These are phyloP conservation scores for Aurelia sp. DNA, from an alignment of 30 jellyfish, hydroid and myxozoan species.

Conservation along the genomic window DNA sequence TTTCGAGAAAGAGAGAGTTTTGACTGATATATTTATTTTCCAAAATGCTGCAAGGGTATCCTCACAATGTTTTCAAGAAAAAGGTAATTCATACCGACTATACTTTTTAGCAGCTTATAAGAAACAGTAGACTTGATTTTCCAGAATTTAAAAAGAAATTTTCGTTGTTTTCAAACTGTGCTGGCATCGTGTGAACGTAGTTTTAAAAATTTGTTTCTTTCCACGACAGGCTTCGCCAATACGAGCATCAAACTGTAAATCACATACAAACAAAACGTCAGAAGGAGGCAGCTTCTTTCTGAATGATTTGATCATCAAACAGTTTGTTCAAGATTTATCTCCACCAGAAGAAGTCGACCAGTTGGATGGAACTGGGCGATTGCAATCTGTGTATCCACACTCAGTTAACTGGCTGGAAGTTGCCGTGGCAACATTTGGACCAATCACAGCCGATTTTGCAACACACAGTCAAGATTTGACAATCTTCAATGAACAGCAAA, in stretches of 20 bases:
- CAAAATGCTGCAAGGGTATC: too few species aligned
- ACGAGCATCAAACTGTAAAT: constrained; percentile 78
- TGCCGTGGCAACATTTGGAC: constrained; percentile 90
- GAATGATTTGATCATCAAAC: constrained; percentile 75
- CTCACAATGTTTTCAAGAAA: too few species aligned
- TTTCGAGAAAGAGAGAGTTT: too few species aligned
- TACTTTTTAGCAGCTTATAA: too few species aligned
- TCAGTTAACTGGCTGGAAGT: constrained; percentile 95
- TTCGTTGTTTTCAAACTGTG: background rate
- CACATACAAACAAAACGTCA: constrained; percentile 54
- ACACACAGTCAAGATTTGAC: constrained; percentile 12
- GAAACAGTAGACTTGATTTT: too few species aligned
- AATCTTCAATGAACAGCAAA: constrained; percentile 67
- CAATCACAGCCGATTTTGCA: constrained; percentile 86
- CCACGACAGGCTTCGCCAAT: constrained; percentile 87
- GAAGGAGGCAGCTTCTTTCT: constrained; percentile 90
- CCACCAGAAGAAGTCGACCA: constrained; percentile 76
- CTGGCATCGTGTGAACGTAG: too few species aligned
- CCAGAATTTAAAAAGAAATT: too few species aligned
- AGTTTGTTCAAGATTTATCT: constrained; percentile 77
- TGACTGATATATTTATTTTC: too few species aligned
- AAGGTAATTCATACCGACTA: too few species aligned
- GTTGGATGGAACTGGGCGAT: constrained; percentile 42
- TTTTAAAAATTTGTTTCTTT: background rate
- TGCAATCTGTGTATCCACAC: constrained; percentile 50